phyloP scores from a whole-genome alignment of 2,888 invertebrate species.

The Drosophila eohydei region DNA sequence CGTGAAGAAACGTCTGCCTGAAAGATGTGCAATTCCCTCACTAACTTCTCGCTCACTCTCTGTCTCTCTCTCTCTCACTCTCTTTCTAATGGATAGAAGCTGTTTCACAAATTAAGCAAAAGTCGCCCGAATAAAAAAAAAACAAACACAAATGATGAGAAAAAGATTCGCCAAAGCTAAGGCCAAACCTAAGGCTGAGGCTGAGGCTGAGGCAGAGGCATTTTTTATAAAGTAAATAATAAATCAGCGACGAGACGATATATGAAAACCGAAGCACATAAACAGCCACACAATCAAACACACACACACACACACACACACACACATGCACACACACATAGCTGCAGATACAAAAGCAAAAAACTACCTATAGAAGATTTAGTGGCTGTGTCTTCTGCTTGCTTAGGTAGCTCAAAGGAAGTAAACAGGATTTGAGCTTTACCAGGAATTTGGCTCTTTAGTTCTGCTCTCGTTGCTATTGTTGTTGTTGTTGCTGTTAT shows the following conservation, averaged over 20 bases:
- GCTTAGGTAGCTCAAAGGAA: conserved; percentile 78
- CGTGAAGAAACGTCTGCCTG: conserved; percentile 52
- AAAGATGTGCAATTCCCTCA: conserved; percentile 18
- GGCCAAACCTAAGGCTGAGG: conserved; percentile 18
- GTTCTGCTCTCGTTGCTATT: conserved; percentile 22
- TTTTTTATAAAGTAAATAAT: conserved; percentile 74
- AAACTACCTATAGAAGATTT: conserved; percentile 68
- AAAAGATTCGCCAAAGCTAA: conserved; percentile 42
- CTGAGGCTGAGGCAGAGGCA: conserved; percentile 32
- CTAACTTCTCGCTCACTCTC: conserved; percentile 15
- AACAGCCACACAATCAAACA: conserved; percentile 30
- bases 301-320: conserved; percentile 24
- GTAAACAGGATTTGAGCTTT: conserved; percentile 78
- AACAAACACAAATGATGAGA: conserved; percentile 47
- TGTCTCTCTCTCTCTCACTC: conserved; percentile 4
- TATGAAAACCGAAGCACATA: conserved; percentile 64
- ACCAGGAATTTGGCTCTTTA: conserved; percentile 64
- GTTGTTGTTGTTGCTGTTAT: conserved; percentile 17
- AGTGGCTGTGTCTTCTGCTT: conserved; percentile 65
- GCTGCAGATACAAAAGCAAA: conserved; percentile 39
- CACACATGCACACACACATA: conserved; percentile 15
- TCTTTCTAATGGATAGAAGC: conserved; percentile 60
- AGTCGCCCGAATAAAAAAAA: conserved; percentile 16
- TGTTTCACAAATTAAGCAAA: conserved; percentile 61
- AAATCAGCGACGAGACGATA: conserved; percentile 74